Evolutionary conservation across 1,140 invertebrate genomes (phyloP).

Genomic region (Gryon sp.): DNA sequence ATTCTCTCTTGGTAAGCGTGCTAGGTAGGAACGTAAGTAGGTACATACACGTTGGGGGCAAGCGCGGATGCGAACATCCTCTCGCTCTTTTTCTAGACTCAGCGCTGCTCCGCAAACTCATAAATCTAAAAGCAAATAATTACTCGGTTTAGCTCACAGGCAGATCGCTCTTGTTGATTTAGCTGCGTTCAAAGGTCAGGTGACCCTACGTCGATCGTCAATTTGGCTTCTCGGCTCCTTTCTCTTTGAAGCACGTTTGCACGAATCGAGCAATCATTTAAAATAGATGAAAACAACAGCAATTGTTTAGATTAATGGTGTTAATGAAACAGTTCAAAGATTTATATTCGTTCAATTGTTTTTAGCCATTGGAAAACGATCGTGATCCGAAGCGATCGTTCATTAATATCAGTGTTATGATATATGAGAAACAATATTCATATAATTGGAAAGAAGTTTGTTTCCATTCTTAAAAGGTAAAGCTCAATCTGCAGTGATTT

Average conservation of each 20-base stretch:
- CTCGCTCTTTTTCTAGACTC: slow-evolving; percentile 54
- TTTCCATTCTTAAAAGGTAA: too few species aligned
- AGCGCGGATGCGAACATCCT: slow-evolving; percentile 40
- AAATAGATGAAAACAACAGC: slow-evolving; percentile 32
- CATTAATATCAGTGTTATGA: too few species aligned
- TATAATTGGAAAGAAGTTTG: too few species aligned
- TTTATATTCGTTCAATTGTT: slow-evolving; percentile 1
- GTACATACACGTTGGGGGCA: slow-evolving; percentile 28
- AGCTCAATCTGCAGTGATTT: too few species aligned
- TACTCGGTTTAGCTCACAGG: slow-evolving; percentile 70
- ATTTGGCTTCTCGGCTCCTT: slow-evolving; percentile 47
- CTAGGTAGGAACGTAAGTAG: slow-evolving; percentile 18
- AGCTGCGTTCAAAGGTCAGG: slow-evolving; percentile 73
- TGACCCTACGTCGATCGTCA: slow-evolving; percentile 58
- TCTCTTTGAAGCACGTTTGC: slow-evolving; percentile 41
- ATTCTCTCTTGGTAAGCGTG: slow-evolving; percentile 67
- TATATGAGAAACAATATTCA: too few species aligned
- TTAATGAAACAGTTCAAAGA: slow-evolving; percentile 20
- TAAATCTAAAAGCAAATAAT: slow-evolving; percentile 78
- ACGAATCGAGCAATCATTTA: slow-evolving; percentile 41
- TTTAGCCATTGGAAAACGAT: neutral
- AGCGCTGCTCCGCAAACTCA: slow-evolving; percentile 73
- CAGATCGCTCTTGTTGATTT: slow-evolving; percentile 76
- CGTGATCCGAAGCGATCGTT: too few species aligned
- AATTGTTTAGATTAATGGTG: slow-evolving; percentile 38